A percentile compares a stretch with the other conserved stretches of the same genome.
Conservation (phyloP, 2,113 vertebrate species). For the Heterotilapia buettikoferi region DNA sequence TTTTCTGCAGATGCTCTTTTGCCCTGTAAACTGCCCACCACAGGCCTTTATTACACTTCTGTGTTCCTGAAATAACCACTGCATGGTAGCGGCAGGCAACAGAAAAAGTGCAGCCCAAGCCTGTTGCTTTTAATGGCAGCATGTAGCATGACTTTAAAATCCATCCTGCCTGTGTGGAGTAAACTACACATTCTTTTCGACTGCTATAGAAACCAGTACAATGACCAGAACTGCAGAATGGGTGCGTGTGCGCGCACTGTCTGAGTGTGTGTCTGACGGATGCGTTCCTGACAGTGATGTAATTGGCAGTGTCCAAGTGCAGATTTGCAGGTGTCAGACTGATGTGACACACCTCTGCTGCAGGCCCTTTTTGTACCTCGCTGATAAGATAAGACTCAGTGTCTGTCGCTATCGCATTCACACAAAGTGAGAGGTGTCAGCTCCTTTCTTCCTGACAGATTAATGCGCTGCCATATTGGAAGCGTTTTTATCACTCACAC, state of each 20-base stretch:
- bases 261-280: background rate
- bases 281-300: background rate
- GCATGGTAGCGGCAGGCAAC: background rate
- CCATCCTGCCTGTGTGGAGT: background rate
- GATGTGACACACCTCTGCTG: background rate
- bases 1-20: background rate
- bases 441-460: slow-evolving; percentile 22
- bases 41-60: background rate
- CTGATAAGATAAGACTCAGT: slow-evolving; percentile 38
- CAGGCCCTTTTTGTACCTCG: background rate
- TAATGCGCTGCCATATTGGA: background rate
- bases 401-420: slow-evolving; percentile 3
- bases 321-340: slow-evolving; percentile 23
- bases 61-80: background rate
- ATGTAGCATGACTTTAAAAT: background rate
- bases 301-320: background rate
- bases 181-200: background rate
- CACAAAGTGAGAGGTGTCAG: slow-evolving; percentile 19
- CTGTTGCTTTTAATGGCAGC: background rate
- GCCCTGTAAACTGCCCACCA: fast-evolving
- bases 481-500: background rate
- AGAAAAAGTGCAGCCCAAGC: background rate
- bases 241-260: background rate
- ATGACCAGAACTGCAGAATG: background rate
- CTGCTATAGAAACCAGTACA: background rate